phyloP scores from a whole-genome alignment of 2,797 vertebrate genomes.

The Carduelis carduelis region DNA sequence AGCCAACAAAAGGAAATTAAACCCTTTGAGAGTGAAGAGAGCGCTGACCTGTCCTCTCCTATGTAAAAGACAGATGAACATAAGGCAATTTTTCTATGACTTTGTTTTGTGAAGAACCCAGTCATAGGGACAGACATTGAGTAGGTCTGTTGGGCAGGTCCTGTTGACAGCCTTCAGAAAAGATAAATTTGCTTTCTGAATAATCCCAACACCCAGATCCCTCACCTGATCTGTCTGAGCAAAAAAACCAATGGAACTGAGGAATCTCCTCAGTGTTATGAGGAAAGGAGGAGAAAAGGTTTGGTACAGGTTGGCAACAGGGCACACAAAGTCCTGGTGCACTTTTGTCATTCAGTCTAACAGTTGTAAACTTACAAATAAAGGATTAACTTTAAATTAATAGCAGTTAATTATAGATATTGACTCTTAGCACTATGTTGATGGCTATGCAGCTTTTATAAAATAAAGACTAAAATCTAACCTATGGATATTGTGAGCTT shows the following conservation, averaged over 20 bases:
- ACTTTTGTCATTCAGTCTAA: neutral
- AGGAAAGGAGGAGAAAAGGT: neutral
- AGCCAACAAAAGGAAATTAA: neutral
- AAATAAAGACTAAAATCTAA: neutral
- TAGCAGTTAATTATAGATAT: neutral
- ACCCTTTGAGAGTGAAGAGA: neutral
- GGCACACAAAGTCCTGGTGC: neutral
- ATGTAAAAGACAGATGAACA: neutral
- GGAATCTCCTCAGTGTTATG: neutral
- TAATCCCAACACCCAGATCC: neutral
- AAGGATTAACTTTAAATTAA: neutral
- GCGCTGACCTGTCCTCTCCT: neutral
- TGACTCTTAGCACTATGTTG: neutral
- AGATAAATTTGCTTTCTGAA: neutral
- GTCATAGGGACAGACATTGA: neutral
- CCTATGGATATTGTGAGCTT: neutral
- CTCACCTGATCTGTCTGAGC: neutral
- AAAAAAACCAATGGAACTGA: neutral
- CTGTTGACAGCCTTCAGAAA: neutral
- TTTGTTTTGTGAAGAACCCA: neutral
- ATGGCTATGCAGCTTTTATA: neutral
- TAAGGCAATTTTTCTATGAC: neutral
- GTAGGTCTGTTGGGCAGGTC: neutral
- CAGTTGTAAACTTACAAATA: neutral
- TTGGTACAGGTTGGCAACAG: neutral